Base-by-base conservation (phyloP, 2,797 vertebrate genomes). In the Enteromius anoplus region DNA sequence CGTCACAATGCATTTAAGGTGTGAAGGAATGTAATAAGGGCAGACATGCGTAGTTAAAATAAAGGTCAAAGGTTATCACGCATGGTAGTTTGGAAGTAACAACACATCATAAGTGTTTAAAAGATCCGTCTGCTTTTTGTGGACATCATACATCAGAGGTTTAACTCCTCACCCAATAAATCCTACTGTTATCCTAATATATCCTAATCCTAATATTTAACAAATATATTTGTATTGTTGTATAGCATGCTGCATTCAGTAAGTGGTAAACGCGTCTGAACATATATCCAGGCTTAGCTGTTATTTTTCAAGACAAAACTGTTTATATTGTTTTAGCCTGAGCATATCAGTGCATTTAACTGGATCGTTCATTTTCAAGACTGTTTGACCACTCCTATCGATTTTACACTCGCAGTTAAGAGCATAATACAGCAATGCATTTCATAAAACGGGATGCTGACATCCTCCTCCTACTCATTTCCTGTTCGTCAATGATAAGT, bases 271-370 rank as follows among this genome's bases (percentile, higher is more conserved):
- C n/a, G n/a, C n/a, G n/a, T 10, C 32, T 12, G 37, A 23, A 53
- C 19, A 34, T 34, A 40, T 40, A 5, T 42, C 21, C 10, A 12
- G 34, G 11, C 11, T 42, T 21, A 3, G 14, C 37, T 69, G 21
- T 26, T 29, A 29, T 29, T 29, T 29, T 5, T 71, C 23, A 19
- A 29, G 69, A 71, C 3, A 2, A 71, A 49, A 10, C 17, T 29
- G 4, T 9, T 21, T 15, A 17, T 47, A 2, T 51, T 15, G 29
- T 34, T 19, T 78, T 21, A 51, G 7, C 0, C 17, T 40, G 8
- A 40, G 15, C 37, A n/a, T 47, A 53, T 70, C n/a, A 45, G 49
- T 42, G 65, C 49, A 70, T 79, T 68, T 68, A 68, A 8, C 32
- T 53, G 19, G 21, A 40, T 21, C 19, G 34, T 23, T 72, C 26